Evolutionary conservation across 2,888 invertebrate genomes (phyloP).

Genomic region (Plagodis pulveraria): DNA sequence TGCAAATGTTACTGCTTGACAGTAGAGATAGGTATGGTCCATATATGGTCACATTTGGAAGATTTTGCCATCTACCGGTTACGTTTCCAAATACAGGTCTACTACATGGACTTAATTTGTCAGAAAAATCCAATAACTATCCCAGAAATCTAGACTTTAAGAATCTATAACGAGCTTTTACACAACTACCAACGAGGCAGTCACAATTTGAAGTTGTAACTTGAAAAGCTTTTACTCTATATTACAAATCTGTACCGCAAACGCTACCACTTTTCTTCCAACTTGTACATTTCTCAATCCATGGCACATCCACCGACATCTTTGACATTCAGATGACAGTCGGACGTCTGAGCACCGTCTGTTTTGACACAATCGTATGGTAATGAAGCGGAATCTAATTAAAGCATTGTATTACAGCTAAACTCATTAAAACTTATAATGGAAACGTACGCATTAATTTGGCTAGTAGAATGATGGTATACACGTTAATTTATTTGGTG

Average conservation of each 20-base stretch:
- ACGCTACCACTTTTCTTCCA: conserved; percentile 31
- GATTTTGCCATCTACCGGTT: too few relatives aligned
- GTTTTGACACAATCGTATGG: conserved; percentile 74
- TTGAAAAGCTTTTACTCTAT: background rate
- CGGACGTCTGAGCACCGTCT: conserved; percentile 52
- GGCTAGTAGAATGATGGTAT: conserved; percentile 24
- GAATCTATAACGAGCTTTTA: too few relatives aligned
- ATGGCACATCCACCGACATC: conserved; percentile 49
- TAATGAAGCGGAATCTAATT: conserved; percentile 73
- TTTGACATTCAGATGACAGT: conserved; percentile 75
- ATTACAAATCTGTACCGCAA: background rate
- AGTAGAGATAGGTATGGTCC: too few relatives aligned
- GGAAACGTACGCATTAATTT: conserved; percentile 49
- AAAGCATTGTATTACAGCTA: conserved; percentile 68
- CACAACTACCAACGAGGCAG: too few relatives aligned
- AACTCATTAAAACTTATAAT: conserved; percentile 65
- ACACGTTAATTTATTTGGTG: conserved; percentile 12
- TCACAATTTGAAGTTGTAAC: too few relatives aligned
- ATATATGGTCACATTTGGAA: too few relatives aligned
- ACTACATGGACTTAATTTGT: too few relatives aligned
- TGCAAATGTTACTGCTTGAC: too few relatives aligned
- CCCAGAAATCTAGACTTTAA: too few relatives aligned
- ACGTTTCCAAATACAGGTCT: too few relatives aligned
- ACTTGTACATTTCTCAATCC: conserved; percentile 55
- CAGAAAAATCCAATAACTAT: too few relatives aligned